Conservation (phyloP, 2,888 invertebrate genomes). For the Podotricha telesiphe region DNA sequence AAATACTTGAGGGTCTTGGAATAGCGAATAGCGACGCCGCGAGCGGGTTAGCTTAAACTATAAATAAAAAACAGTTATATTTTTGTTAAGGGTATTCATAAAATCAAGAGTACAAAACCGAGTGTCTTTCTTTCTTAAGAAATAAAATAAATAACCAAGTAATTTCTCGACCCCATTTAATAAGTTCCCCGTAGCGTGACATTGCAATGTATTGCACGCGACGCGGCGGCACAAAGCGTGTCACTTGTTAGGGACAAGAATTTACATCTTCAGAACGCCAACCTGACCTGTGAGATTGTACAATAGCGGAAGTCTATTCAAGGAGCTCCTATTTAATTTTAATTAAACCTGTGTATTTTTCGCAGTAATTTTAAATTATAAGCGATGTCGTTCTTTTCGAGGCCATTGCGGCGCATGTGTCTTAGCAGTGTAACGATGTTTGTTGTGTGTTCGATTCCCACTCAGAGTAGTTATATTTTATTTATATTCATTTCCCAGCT, state of each 20-base stretch:
- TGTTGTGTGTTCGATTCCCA: neutral
- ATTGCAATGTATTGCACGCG: constrained; percentile 22
- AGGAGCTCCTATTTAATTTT: constrained; percentile 5
- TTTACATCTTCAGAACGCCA: constrained; percentile 21
- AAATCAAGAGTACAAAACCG: neutral
- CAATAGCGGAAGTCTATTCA: constrained; percentile 17
- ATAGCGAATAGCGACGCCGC: no score
- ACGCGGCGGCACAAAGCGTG: constrained; percentile 25
- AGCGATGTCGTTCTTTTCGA: no score
- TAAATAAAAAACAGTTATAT: no score
- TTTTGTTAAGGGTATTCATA: no score
- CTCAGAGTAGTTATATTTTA: neutral
- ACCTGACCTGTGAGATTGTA: constrained; percentile 17
- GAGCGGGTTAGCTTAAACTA: no score
- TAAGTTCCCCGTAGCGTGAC: constrained; percentile 12
- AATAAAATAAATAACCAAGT: constrained; percentile 14
- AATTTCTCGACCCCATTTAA: constrained; percentile 22
- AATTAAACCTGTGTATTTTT: neutral
- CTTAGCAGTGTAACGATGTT: neutral
- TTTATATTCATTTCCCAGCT: no score
- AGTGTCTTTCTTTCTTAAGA: neutral
- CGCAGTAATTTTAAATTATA: neutral
- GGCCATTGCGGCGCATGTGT: neutral
- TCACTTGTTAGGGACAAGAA: constrained; percentile 22
- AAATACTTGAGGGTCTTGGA: no score